Base-by-base conservation (phyloP, 2,113 vertebrate species). In the Notarius quadriscutis region DNA sequence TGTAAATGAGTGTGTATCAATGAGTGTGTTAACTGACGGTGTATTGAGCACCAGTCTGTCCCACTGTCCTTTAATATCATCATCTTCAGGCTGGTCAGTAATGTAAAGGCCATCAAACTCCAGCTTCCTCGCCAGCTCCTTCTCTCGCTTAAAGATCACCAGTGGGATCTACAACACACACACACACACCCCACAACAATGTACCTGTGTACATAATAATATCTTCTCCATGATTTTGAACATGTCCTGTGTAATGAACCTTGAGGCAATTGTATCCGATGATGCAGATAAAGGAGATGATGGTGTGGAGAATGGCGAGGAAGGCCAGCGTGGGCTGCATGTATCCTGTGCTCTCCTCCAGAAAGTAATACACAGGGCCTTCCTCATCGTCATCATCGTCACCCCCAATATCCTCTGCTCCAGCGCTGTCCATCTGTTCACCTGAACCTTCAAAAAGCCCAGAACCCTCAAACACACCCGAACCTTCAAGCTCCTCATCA, bases 261-360 rank as follows among this genome's bases (percentile, higher is more conserved):
- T 98, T 98, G 83, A 98, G 96, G 83, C 97, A 99, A 93, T 99
- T 97, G 95, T 99, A 99, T 81, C 98, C 98, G 2, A 99, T 99
- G 93, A 99, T 99, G 89, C 97, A 97, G 86, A 99, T 96, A 83
- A 99, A 98, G 67, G 97, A 96, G 79, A 99, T 97, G 87, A 98
- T 90, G 0, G 98, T 99, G 86, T 99, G 98, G 4, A 97, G 69
- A 63, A 96, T 91, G 2, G 97, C 95, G 12, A 99, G 57, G 82
- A 96, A 95, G 17, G 95, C 87, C 87, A 98, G 83, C 0, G 97
- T 96, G 0, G 97, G 97, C 88, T 97, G 96, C 98, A 99, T 99
- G 93, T 98, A 98, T 41, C 98, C 98, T 0, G 97, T 98, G 91
- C 97, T 98, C 93, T 99, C 98, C 91, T 98, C 98, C 92, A 98